Evolutionary conservation across 2,797 vertebrate genomes (phyloP).

Genomic region (Oceanodroma leucorhoa): DNA sequence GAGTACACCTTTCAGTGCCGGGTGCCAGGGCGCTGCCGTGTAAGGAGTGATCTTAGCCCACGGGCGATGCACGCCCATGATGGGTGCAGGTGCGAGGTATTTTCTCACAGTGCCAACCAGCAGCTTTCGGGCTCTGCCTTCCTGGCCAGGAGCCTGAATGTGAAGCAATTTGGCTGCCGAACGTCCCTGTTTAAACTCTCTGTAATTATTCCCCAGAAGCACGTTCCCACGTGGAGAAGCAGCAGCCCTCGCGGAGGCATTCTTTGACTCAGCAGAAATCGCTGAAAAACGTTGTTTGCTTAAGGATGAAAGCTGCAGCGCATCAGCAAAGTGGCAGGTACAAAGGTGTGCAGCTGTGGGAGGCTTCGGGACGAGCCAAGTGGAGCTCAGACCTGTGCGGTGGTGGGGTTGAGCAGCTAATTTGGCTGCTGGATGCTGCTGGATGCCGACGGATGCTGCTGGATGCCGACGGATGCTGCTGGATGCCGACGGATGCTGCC

Average conservation of each 20-base stretch:
- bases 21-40: fast-evolving
- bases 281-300: background rate
- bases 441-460: background rate
- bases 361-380: background rate
- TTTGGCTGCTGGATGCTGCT: background rate
- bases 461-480: background rate
- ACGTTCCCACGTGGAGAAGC: slow-evolving; percentile 19
- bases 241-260: background rate
- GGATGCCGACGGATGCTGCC: background rate
- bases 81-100: background rate
- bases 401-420: background rate
- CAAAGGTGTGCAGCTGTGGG: background rate
- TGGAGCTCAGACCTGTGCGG: fast-evolving
- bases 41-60: background rate
- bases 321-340: background rate
- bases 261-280: slow-evolving; percentile 49
- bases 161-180: slow-evolving; percentile 49
- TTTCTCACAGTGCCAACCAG: background rate
- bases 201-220: slow-evolving; percentile 34
- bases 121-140: slow-evolving; percentile 22
- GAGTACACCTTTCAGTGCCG: background rate
- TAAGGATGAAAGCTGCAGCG: background rate
- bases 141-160: slow-evolving; percentile 18
- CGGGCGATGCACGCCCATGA: background rate
- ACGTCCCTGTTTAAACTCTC: background rate